Percentiles rank a stretch among this genome's conserved stretches.
Evolutionary conservation across 1,140 invertebrate species (phyloP).

Genomic region (Batillaria attramentaria): DNA sequence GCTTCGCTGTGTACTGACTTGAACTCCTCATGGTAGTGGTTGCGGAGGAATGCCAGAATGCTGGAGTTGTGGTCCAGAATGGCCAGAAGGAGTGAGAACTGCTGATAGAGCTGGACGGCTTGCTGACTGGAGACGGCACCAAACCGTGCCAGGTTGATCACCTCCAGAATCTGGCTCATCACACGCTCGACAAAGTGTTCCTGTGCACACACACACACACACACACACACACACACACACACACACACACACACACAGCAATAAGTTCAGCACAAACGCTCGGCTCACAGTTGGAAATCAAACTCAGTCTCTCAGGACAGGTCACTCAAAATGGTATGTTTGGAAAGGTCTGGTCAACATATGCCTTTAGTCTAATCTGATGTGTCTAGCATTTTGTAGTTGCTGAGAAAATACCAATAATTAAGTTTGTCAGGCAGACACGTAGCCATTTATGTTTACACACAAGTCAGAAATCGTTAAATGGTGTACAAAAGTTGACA

Average conservation of each 20-base stretch:
- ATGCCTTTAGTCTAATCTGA: too few species aligned
- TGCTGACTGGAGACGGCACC: conserved; percentile 59
- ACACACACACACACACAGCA: not conserved
- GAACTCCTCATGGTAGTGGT: conserved; percentile 69
- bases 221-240: conserved; percentile 11
- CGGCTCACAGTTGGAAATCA: too few species aligned
- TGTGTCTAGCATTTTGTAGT: too few species aligned
- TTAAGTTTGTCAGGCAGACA: too few species aligned
- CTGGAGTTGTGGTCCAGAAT: conserved; percentile 62
- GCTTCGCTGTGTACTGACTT: conserved; percentile 55
- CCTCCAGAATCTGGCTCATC: conserved; percentile 58
- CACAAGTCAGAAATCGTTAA: too few species aligned
- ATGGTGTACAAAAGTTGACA: too few species aligned
- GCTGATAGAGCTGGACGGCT: conserved; percentile 61
- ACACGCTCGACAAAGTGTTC: conserved; percentile 66
- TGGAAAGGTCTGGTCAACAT: too few species aligned
- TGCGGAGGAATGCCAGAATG: conserved; percentile 55
- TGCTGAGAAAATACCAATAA: too few species aligned
- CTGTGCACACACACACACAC: conserved; percentile 37
- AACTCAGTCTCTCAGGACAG: too few species aligned
- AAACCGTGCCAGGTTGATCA: conserved; percentile 58
- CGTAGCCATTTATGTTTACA: too few species aligned
- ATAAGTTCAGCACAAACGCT: not conserved
- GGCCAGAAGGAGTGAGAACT: conserved; percentile 63
- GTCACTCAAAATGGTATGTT: too few species aligned